Conservation (phyloP, 2,797 vertebrate species). For the Myotis pilosus region DNA sequence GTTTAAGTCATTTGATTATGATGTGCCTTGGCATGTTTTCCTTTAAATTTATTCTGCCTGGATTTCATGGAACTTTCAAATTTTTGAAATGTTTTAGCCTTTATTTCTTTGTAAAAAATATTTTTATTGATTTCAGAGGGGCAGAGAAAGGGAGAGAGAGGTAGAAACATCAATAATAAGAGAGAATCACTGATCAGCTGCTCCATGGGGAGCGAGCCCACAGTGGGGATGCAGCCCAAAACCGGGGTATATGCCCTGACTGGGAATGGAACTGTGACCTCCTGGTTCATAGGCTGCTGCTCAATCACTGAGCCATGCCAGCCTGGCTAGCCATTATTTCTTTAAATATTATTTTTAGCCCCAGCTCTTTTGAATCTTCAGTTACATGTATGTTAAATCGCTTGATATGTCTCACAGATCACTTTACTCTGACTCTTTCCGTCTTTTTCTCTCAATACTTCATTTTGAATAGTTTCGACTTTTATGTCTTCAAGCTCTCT, state of each 20-base stretch:
- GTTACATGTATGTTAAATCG: not conserved
- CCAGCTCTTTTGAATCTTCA: not conserved
- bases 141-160: too few relatives aligned
- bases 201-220: too few relatives aligned
- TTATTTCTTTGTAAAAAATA: not conserved
- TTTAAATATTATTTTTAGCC: not conserved
- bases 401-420: not conserved
- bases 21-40: not conserved
- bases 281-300: too few relatives aligned
- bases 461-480: not conserved
- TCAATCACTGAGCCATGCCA: too few relatives aligned
- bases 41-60: not conserved
- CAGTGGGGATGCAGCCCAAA: too few relatives aligned
- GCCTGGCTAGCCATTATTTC: not conserved
- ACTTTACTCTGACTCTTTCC: not conserved
- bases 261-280: too few relatives aligned
- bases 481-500: not conserved
- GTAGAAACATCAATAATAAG: too few relatives aligned
- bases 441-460: not conserved
- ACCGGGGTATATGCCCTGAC: too few relatives aligned
- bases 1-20: not conserved
- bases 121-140: too few relatives aligned
- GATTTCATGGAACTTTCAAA: not conserved
- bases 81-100: not conserved
- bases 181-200: too few relatives aligned